Conservation (phyloP, 2,888 invertebrate species). For the Chloroclystis v-ata region DNA sequence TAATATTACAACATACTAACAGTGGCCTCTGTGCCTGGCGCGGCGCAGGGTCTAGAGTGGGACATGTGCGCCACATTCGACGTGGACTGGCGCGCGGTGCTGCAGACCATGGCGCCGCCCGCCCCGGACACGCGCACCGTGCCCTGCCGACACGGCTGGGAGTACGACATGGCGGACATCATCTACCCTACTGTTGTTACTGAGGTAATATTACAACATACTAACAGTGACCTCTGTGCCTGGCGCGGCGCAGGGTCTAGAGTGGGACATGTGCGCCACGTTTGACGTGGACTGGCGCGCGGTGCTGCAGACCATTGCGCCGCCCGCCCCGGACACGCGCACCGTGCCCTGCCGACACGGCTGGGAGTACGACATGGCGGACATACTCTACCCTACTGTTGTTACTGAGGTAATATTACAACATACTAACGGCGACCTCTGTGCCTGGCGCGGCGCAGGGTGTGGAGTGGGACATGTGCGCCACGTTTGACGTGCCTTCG, state of each 20-base stretch:
- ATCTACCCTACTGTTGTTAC: slow-evolving; percentile 65
- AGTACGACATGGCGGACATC: slow-evolving; percentile 62
- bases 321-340: slow-evolving; percentile 48
- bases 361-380: slow-evolving; percentile 64
- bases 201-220: too few species aligned
- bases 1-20: too few species aligned
- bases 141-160: slow-evolving; percentile 61
- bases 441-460: slow-evolving; percentile 44
- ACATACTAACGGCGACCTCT: too few species aligned
- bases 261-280: slow-evolving; percentile 41
- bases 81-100: slow-evolving; percentile 64
- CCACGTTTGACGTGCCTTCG: slow-evolving; percentile 62
- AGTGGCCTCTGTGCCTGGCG: slow-evolving; percentile 51
- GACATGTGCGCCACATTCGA: slow-evolving; percentile 56
- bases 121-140: slow-evolving; percentile 45
- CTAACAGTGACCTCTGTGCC: too few species aligned
- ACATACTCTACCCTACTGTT: slow-evolving; percentile 66
- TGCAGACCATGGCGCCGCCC: slow-evolving; percentile 49
- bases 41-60: slow-evolving; percentile 44
- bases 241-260: slow-evolving; percentile 33
- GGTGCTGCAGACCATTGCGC: slow-evolving; percentile 52
- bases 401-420: slow-evolving; percentile 68
- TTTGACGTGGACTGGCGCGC: slow-evolving; percentile 62
- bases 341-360: slow-evolving; percentile 51
- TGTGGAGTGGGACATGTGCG: slow-evolving; percentile 36